A percentile compares a stretch with the other conserved stretches of the same genome.
These are phyloP conservation scores for Trematomus bernacchii DNA, from an alignment of 2,797 vertebrate genomes.

Conservation along the genomic window DNA sequence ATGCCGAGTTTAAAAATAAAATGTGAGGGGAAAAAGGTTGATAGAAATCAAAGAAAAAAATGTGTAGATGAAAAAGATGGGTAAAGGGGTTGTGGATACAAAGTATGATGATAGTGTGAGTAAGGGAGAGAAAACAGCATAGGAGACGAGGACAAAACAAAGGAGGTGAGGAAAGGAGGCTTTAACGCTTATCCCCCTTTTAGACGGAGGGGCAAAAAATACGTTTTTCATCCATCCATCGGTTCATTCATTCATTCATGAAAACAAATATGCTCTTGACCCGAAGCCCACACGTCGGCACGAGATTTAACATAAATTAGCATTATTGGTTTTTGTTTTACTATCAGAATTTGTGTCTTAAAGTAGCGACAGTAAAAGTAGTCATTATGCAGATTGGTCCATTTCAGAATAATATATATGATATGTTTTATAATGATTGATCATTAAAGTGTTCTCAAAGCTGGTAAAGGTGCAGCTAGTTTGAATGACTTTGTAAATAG, in stretches of 20 bases:
- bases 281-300: constrained; percentile 41
- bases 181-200: constrained; percentile 13
- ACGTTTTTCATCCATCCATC: neutral
- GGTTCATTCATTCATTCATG: constrained; percentile 54
- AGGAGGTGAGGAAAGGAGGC: constrained; percentile 7
- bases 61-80: neutral
- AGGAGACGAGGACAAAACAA: neutral
- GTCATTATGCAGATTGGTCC: too few relatives aligned
- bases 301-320: too few relatives aligned
- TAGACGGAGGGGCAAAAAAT: neutral
- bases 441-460: too few relatives aligned
- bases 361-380: too few relatives aligned
- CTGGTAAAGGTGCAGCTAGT: too few relatives aligned
- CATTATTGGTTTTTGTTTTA: too few relatives aligned
- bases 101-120: neutral
- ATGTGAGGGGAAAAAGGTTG: neutral
- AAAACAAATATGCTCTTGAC: constrained; percentile 51
- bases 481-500: too few relatives aligned
- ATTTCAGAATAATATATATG: too few relatives aligned
- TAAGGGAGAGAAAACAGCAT: neutral
- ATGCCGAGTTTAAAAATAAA: neutral
- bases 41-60: too few relatives aligned
- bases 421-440: too few relatives aligned
- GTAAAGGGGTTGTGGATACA: neutral
- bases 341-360: too few relatives aligned